Base-by-base conservation (phyloP, 37 sponge, comb jelly and placozoan genomes). In the Theonella swinhoei region DNA sequence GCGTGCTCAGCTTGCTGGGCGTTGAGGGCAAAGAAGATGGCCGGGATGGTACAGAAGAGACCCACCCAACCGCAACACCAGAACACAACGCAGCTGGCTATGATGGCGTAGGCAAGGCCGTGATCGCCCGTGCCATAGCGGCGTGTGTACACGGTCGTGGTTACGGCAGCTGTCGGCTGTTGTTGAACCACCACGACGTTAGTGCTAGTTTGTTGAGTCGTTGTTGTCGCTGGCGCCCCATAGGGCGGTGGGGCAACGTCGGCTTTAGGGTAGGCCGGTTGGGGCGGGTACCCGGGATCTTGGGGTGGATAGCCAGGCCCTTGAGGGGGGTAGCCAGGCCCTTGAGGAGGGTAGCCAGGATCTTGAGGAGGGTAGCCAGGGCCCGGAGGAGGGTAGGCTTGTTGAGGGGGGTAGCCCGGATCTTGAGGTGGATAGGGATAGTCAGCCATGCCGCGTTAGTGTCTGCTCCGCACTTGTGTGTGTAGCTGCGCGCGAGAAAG, bases 1-100 rank as follows among this genome's bases (percentile, higher is more conserved):
- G 14, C 11, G 54, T 47, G 7, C 54, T 47, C 54, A 17, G 7
- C 11, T 7, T 47, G 11, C 14, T 47, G 54, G 11, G 54, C 54
- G 7, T 47, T 39, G 1, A 87, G 1, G 36, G 87, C 74, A 1
- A 79, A 30, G 40, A 77, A 68, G 35, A 85, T 68, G 72, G 78
- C 85, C 0, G 85, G 78, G 33, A 85, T 42, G 37, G 85, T 85
- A 59, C 78, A 85, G 33, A 40, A 14, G 26, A 85, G 64, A 42
- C 72, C 63, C 34, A 31, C 11, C 38, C 78, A 78, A 7, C 34
- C 25, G 0, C 78, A 29, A 25, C 69, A 77, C n/a, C 63, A 32
- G 62, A 77, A 58, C n/a, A 70, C 72, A 23, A 30, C 8, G 64
- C 39, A 7, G 3, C 38, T 61, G 11, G 72, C 73, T 8, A 71